phyloP scores from a whole-genome alignment of 2,113 vertebrate species.

The Cyrtonyx montezumae region DNA sequence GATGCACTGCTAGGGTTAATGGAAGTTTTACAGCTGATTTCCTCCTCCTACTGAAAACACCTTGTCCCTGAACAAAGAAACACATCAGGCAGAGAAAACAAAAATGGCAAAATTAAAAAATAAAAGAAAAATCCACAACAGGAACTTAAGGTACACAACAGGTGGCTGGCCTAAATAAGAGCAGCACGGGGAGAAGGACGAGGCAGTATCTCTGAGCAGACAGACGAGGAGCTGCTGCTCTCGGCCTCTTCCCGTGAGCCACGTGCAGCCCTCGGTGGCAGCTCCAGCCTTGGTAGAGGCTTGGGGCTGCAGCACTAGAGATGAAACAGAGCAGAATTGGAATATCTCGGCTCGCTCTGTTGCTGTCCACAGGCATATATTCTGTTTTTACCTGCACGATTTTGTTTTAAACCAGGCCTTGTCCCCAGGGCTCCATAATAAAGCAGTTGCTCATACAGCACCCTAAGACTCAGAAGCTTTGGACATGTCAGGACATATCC shows the following conservation, averaged over 20 bases:
- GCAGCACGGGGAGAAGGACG: background rate
- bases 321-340: background rate
- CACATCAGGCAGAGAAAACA: background rate
- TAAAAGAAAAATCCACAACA: background rate
- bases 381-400: constrained; percentile 17
- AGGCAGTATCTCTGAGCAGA: background rate
- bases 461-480: constrained; percentile 15
- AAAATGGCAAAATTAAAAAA: background rate
- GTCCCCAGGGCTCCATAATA: constrained; percentile 41
- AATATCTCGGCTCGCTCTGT: background rate
- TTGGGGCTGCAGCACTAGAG: fast-evolving
- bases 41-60: constrained; percentile 26
- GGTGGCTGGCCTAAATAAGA: background rate
- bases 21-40: constrained; percentile 55
- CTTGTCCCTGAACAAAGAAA: constrained; percentile 20
- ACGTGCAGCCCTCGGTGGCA: background rate
- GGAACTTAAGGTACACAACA: background rate
- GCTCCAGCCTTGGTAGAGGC: background rate
- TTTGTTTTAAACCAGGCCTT: background rate
- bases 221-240: background rate
- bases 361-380: background rate
- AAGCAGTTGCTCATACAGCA: background rate
- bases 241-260: background rate
- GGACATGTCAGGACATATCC: constrained; percentile 26
- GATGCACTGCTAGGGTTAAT: constrained; percentile 6